These are phyloP conservation scores for Eulithis prunata DNA, from an alignment of 2,888 invertebrate genomes.

Conservation along the genomic window DNA sequence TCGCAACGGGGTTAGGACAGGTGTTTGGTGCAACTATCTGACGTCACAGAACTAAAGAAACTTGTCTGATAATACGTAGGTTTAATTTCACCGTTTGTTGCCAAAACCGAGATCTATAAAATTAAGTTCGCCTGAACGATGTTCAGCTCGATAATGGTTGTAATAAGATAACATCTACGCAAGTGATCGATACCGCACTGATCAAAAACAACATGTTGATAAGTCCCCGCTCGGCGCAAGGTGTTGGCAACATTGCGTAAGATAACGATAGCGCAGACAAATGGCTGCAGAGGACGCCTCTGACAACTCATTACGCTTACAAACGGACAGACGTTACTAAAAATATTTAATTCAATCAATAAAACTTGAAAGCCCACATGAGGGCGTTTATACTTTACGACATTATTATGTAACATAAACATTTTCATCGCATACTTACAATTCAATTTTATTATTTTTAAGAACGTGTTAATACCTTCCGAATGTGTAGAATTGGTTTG, in stretches of 20 bases:
- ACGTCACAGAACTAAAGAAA: background rate
- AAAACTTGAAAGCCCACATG: slow-evolving; percentile 35
- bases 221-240: background rate
- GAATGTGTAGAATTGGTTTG: background rate
- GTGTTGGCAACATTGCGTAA: slow-evolving; percentile 24
- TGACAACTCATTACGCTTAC: slow-evolving; percentile 48
- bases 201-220: slow-evolving; percentile 9
- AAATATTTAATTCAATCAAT: slow-evolving; percentile 49
- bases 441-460: background rate
- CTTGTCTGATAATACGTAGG: too few relatives aligned
- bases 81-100: too few relatives aligned
- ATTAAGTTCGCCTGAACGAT: too few relatives aligned
- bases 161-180: too few relatives aligned
- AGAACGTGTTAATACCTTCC: slow-evolving; percentile 2
- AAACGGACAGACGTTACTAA: slow-evolving; percentile 41
- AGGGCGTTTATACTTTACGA: slow-evolving; percentile 27
- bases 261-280: slow-evolving; percentile 38
- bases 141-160: too few relatives aligned
- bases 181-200: background rate
- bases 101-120: too few relatives aligned
- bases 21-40: slow-evolving; percentile 24
- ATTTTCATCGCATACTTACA: background rate
- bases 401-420: background rate
- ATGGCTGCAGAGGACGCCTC: slow-evolving; percentile 41
- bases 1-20: slow-evolving; percentile 31